Evolutionary conservation across 2,797 vertebrate species (phyloP).

Genomic region (Crenichthys baileyi): DNA sequence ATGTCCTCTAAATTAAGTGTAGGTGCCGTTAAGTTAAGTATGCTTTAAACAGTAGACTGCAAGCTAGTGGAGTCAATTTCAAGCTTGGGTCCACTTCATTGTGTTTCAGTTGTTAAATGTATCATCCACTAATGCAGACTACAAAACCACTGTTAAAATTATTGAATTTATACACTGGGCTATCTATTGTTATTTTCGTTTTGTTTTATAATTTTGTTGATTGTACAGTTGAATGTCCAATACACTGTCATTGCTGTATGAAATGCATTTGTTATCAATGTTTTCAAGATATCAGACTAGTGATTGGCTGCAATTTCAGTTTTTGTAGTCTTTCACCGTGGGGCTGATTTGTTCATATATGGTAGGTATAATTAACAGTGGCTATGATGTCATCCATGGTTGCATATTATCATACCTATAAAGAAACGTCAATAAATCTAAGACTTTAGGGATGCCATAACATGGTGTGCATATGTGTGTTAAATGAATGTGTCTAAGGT

Average conservation of each 20-base stretch:
- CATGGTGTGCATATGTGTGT: neutral
- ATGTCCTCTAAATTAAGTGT: neutral
- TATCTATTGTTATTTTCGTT: neutral
- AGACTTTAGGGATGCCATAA: neutral
- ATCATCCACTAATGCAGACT: neutral
- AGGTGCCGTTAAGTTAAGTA: neutral
- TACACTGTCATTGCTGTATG: neutral
- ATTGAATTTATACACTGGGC: neutral
- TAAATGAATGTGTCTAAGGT: too few species aligned
- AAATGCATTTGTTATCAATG: neutral
- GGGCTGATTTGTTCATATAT: neutral
- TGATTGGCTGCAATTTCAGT: neutral
- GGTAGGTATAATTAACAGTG: neutral
- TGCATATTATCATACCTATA: neutral
- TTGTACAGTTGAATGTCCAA: neutral
- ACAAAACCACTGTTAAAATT: neutral
- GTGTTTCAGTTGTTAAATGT: neutral
- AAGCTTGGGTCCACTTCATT: neutral
- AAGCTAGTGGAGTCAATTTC: neutral
- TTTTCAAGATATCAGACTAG: neutral
- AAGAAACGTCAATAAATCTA: neutral
- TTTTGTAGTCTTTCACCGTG: neutral
- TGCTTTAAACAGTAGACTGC: neutral
- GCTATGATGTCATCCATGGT: neutral
- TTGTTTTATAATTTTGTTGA: neutral